Evolutionary conservation across 1,140 invertebrate genomes (phyloP).

Genomic region (Protaetia brevitarsis): DNA sequence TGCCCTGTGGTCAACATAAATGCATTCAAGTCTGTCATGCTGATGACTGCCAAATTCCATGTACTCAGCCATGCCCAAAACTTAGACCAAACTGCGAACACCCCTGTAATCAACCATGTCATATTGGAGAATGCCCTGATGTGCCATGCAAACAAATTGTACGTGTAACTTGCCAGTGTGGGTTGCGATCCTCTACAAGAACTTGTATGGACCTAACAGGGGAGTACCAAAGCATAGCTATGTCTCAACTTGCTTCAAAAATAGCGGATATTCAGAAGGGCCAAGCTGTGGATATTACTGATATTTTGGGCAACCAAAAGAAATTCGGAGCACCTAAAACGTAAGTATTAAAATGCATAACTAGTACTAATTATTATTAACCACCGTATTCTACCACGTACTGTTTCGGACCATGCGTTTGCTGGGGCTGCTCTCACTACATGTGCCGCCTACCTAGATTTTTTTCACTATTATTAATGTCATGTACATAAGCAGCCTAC

Average conservation of each 20-base stretch:
- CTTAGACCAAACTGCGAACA: conserved; percentile 73
- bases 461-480: too few relatives aligned
- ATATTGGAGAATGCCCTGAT: conserved; percentile 66
- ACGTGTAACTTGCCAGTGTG: conserved; percentile 75
- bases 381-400: too few relatives aligned
- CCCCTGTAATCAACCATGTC: conserved; percentile 76
- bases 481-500: too few relatives aligned
- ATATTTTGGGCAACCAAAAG: conserved; percentile 56
- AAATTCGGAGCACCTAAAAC: conserved; percentile 52
- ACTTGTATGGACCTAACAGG: conserved; percentile 70
- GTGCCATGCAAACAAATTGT: conserved; percentile 68
- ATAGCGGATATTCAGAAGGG: conserved; percentile 68
- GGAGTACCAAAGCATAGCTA: conserved; percentile 69
- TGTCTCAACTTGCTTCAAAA: conserved; percentile 65
- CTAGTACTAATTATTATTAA: not conserved
- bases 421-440: too few relatives aligned
- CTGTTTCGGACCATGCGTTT: too few relatives aligned
- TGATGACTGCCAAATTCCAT: conserved; percentile 57
- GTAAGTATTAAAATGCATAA: conserved; percentile 39
- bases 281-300: conserved; percentile 65
- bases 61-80: conserved; percentile 74
- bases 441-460: too few relatives aligned
- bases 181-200: conserved; percentile 64
- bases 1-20: conserved; percentile 57
- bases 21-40: conserved; percentile 65